Evolutionary conservation across 2,113 vertebrate species (phyloP).

Genomic region (Megaceryle torquata): DNA sequence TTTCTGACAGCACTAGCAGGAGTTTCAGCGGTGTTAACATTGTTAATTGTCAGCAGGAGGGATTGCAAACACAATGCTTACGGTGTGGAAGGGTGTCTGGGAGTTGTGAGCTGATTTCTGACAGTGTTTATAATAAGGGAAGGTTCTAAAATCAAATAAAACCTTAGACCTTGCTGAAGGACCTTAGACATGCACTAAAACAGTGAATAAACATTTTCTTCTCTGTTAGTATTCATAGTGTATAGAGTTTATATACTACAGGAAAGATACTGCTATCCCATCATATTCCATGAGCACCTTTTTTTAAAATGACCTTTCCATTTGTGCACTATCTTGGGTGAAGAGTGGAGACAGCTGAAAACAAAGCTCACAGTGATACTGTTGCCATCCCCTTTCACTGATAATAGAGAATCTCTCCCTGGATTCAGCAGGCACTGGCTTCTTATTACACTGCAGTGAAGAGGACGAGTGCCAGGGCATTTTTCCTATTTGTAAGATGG

Average conservation of each 20-base stretch:
- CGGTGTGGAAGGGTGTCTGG: too few relatives aligned
- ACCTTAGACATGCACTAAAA: background rate
- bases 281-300: background rate
- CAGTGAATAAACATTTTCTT: background rate
- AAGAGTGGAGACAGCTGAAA: background rate
- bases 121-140: background rate
- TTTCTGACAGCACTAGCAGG: background rate
- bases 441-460: background rate
- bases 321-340: accelerated
- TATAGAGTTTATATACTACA: background rate
- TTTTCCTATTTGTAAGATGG: background rate
- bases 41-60: background rate
- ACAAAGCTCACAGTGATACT: background rate
- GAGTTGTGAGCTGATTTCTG: background rate
- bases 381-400: background rate
- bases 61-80: background rate
- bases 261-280: background rate
- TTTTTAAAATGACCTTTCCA: background rate
- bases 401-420: background rate
- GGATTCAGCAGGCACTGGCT: background rate
- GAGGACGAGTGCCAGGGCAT: background rate
- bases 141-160: background rate
- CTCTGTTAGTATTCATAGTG: background rate
- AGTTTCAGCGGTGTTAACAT: background rate
- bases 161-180: background rate